phyloP scores from a whole-genome alignment of 2,113 vertebrate species.

The Baryphthengus martii region DNA sequence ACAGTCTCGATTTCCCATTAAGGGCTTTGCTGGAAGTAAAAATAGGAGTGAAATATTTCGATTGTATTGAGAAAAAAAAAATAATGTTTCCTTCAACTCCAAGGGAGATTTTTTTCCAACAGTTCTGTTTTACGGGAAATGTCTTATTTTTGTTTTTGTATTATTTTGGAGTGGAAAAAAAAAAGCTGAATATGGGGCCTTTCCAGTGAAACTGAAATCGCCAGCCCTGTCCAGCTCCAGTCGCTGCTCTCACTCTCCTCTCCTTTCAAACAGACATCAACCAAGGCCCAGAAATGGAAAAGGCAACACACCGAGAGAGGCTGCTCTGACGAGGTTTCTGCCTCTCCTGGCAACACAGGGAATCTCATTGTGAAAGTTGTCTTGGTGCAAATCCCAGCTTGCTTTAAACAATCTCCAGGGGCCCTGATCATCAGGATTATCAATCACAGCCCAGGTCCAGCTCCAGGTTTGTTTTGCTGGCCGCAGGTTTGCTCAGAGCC shows the following conservation, averaged over 20 bases:
- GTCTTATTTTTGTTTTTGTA: not conserved
- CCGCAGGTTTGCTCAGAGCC: not conserved
- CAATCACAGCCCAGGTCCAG: not conserved
- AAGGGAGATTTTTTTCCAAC: not conserved
- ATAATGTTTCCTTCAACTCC: not conserved
- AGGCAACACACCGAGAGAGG: not conserved
- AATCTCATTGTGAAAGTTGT: not conserved
- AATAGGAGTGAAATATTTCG: slow-evolving; percentile 14
- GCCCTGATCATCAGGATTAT: accelerated
- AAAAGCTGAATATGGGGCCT: not conserved
- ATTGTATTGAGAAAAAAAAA: not conserved
- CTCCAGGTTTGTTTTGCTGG: not conserved
- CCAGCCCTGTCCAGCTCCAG: not conserved
- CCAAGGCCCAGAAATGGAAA: not conserved
- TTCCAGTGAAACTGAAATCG: not conserved
- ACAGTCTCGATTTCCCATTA: not conserved
- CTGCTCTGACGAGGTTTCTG: not conserved
- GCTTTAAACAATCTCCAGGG: not conserved
- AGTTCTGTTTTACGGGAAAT: not conserved
- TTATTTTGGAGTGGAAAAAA: not conserved
- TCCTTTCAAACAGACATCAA: not conserved
- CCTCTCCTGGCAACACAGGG: not conserved
- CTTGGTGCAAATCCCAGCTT: not conserved
- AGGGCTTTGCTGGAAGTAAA: not conserved
- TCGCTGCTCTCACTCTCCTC: not conserved